phyloP scores from a whole-genome alignment of 2,113 vertebrate genomes.

The Pyxicephalus adspersus region DNA sequence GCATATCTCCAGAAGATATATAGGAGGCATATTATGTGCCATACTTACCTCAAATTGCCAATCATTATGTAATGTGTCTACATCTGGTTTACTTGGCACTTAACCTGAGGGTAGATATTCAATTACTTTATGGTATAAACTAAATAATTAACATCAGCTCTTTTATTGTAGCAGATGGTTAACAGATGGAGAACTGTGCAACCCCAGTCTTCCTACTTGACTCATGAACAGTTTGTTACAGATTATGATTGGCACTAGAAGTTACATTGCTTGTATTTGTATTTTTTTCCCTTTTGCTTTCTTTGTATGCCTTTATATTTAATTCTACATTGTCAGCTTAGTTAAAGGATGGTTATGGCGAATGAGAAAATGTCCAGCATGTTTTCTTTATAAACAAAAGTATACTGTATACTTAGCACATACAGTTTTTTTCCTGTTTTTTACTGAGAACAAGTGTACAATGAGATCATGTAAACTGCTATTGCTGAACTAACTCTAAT shows the following conservation, averaged over 20 bases:
- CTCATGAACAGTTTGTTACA: slow-evolving; percentile 37
- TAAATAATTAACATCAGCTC: slow-evolving; percentile 45
- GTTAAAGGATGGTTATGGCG: background rate
- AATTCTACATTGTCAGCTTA: background rate
- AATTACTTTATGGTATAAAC: slow-evolving; percentile 33
- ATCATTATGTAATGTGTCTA: slow-evolving; percentile 1
- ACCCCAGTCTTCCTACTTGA: slow-evolving; percentile 33
- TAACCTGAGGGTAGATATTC: slow-evolving; percentile 36
- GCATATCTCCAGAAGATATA: background rate
- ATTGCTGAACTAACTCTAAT: too few relatives aligned
- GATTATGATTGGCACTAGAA: slow-evolving; percentile 19
- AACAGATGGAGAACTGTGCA: slow-evolving; percentile 37
- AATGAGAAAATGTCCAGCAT: too few relatives aligned
- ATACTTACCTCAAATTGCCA: slow-evolving; percentile 1
- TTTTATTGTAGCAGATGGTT: slow-evolving; percentile 41
- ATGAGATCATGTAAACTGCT: too few relatives aligned
- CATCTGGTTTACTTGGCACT: slow-evolving; percentile 36
- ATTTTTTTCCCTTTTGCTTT: background rate
- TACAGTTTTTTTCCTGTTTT: too few relatives aligned
- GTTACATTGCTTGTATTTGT: slow-evolving; percentile 6
- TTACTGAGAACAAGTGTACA: too few relatives aligned
- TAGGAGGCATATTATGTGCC: slow-evolving; percentile 2
- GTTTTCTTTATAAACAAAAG: too few relatives aligned
- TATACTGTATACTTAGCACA: too few relatives aligned
- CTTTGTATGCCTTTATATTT: background rate